A percentile compares a stretch with the other conserved stretches of the same genome.
These are phyloP conservation scores for Ophioninae sp. DNA, from an alignment of 2,888 invertebrate genomes.

Conservation along the genomic window DNA sequence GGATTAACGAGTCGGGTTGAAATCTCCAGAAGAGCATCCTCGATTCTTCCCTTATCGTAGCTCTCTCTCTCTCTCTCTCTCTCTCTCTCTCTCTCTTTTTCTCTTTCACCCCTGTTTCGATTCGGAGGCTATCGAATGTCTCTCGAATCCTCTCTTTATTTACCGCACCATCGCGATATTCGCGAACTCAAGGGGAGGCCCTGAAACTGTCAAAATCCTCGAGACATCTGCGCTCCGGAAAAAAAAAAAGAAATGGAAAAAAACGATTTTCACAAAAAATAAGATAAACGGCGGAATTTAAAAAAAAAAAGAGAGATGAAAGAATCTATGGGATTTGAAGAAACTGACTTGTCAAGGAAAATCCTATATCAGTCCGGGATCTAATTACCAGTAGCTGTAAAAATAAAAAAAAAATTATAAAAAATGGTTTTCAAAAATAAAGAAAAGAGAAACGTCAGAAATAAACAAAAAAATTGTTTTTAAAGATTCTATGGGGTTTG, in stretches of 20 bases:
- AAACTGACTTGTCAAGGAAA: background rate
- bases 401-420: too few relatives aligned
- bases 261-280: background rate
- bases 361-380: background rate
- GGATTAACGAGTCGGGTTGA: slow-evolving; percentile 76
- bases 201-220: background rate
- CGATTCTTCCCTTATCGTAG: slow-evolving; percentile 61
- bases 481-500: background rate
- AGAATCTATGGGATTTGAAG: background rate
- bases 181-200: too few relatives aligned
- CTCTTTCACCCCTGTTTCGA: slow-evolving; percentile 54
- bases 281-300: background rate
- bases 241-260: background rate
- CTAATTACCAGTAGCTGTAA: background rate
- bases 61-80: slow-evolving; percentile 39
- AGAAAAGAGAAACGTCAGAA: background rate
- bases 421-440: too few relatives aligned
- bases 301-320: background rate
- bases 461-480: background rate
- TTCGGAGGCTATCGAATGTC: slow-evolving; percentile 58
- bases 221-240: background rate
- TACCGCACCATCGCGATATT: too few relatives aligned
- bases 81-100: slow-evolving; percentile 52
- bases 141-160: too few relatives aligned
- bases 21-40: slow-evolving; percentile 53